Base-by-base conservation (phyloP, 2,888 invertebrate species). In the Caenorhabditis zanzibari region DNA sequence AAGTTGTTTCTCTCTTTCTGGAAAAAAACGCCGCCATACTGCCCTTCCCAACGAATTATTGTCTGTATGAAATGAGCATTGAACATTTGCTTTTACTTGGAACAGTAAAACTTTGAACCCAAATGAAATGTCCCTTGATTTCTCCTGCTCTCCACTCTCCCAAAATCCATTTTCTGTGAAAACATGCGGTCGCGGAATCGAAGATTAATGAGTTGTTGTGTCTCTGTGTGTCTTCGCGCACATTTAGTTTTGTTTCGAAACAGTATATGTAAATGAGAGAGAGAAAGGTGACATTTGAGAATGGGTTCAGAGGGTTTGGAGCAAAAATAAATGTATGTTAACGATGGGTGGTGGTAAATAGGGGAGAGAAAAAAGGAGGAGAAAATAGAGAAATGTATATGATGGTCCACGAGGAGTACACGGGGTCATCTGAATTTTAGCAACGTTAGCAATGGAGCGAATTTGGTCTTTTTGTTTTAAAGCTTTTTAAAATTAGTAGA, bases 181-280 rank as follows among this genome's bases (percentile, higher is more conserved):
- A 54, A 24, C 54, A 54, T 54, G 54, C 54, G 54, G 26, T 54
- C 10, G 12, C 14, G 0, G 10, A 6, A 38, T 32, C 19, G 10
- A 54, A 54, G 54, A 54, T 54, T 54, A 26, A 54, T 54, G 54
- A 26, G 26, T 54, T 54, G 19, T 54, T 54, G 54, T 10, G 6
- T 10, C 38, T 26, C n/a, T n/a, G n/a, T n/a, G n/a, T n/a, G n/a
- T 54, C 26, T 54, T 54, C 54, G 54, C 54, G 54, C 54, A 54
- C 54, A 26, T 54, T 26, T 26, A 24, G 9, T 14, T n/a, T 54
- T 38, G 10, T 6, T 38, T 12, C 10, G 54, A 54, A 54, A 54
- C 22, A 54, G 54, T 12, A 14, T 14, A 26, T 6, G 24, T 1
- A 26, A 26, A 12, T 54, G 54, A 54, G 54, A 54, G 26, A 54